phyloP scores from a whole-genome alignment of 64 coral and sea anemone genomes.

The Catalaphyllia jardinei region DNA sequence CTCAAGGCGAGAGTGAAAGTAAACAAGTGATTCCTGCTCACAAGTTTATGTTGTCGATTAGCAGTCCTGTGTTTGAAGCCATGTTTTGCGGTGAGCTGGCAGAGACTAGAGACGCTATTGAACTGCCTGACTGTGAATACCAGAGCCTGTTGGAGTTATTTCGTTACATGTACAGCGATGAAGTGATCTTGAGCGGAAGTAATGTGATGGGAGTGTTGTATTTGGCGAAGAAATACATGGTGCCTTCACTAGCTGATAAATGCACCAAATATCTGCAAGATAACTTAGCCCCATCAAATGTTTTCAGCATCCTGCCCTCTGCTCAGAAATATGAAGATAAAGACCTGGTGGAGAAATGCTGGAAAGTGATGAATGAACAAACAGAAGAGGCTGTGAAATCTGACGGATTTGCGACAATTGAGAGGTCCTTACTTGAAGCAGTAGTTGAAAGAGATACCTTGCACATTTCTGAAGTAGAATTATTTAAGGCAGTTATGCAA shows the following conservation, averaged over 20 bases:
- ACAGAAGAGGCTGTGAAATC: neutral
- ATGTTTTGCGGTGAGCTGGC: slow-evolving; percentile 5
- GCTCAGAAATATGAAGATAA: neutral
- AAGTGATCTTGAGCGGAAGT: neutral
- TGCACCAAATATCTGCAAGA: slow-evolving; percentile 3
- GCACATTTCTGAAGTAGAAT: neutral
- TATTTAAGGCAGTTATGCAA: neutral
- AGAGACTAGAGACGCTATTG: neutral
- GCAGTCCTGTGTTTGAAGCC: slow-evolving; percentile 7
- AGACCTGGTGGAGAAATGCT: neutral
- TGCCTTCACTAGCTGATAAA: neutral
- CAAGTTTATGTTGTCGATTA: neutral
- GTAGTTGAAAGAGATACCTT: neutral
- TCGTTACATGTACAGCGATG: neutral
- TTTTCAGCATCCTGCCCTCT: neutral
- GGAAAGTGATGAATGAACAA: neutral
- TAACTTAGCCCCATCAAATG: slow-evolving; percentile 4
- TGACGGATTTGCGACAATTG: neutral
- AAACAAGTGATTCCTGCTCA: slow-evolving; percentile 2
- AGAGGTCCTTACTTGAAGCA: neutral
- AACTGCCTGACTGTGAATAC: slow-evolving; percentile 3
- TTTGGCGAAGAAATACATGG: slow-evolving; percentile 9
- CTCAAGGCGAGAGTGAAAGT: neutral
- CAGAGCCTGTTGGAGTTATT: neutral
- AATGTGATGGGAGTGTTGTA: slow-evolving; percentile 17